Evolutionary conservation across 2,888 invertebrate genomes (phyloP), one percentile per base, ranked within the genome.

Genomic region (Acrobasis suavella): DNA sequence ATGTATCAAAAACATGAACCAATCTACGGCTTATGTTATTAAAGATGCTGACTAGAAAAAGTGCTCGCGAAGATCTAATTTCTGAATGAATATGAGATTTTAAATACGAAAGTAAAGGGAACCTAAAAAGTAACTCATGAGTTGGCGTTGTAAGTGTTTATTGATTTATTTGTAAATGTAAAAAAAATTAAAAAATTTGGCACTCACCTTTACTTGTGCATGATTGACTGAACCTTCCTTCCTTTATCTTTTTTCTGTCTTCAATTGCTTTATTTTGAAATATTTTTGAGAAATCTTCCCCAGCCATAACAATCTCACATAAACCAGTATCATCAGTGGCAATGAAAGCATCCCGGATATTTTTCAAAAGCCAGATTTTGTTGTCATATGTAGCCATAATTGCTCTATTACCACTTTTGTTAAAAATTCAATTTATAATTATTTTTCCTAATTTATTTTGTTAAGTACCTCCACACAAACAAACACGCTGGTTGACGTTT

Each of bases 321-420:
- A 98, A 96, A 64, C 98, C 97, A 74, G 98, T 98, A 87, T 98
- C 98, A 91, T 99, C 98, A 22, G 98, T 97, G 32, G 97, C 97
- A 80, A 98, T 97, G 87, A 98, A 99, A 10, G 98, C 98, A 86
- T 98, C 98, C 64, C 97, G 94, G 71, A 98, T 97, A 87, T 98
- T 97, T 65, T 97, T 96, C 60, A 98, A 93, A 58, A 99, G 93
- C 96, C 98, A 98, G 76, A 96, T 96, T 86, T 96, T 96, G 88
- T 98, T 97, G 86, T 98, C 98, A 86, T 98, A 98, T 69, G 98
- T 95, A 72, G 98, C 98, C 98, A 98, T 98, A 22, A 22, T 22
- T 56, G 42, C 42, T 42, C 9, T 46, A 38, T 9, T 60, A 14
- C 38, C 38, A 38, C 9, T 39, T 59, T 16, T 7, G 39, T 17